These are phyloP conservation scores for Garra rufa DNA, from an alignment of 2,113 vertebrate species.

Conservation along the genomic window DNA sequence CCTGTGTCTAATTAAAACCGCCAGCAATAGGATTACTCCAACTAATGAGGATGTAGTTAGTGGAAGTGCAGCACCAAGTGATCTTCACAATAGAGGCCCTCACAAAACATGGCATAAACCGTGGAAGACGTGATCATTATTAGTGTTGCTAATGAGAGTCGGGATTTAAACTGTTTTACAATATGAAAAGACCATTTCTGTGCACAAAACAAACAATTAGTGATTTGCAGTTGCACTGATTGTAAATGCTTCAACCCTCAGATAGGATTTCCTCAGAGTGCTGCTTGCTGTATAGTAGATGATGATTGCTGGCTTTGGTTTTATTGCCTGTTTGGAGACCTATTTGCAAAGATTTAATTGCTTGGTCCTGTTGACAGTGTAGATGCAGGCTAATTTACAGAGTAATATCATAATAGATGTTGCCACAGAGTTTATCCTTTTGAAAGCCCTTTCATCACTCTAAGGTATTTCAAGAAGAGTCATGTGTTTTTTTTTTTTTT, in stretches of 20 bases:
- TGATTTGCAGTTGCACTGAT: background rate
- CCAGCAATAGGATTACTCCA: constrained; percentile 32
- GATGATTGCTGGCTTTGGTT: background rate
- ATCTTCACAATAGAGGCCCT: constrained; percentile 24
- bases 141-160: background rate
- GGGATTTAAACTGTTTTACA: background rate
- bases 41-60: constrained; percentile 33
- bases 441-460: background rate
- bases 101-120: background rate
- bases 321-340: background rate
- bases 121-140: background rate
- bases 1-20: constrained; percentile 6
- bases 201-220: background rate
- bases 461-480: background rate
- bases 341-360: background rate
- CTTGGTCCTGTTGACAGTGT: background rate
- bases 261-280: background rate
- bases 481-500: too few relatives aligned
- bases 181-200: background rate
- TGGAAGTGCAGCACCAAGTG: background rate
- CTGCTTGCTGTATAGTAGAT: background rate
- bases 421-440: background rate
- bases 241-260: background rate
- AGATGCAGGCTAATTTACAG: background rate
- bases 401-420: background rate